Evolutionary conservation across 1,140 invertebrate species (phyloP), one percentile per base, ranked within the genome.

Genomic region (Trichoplusia ni): DNA sequence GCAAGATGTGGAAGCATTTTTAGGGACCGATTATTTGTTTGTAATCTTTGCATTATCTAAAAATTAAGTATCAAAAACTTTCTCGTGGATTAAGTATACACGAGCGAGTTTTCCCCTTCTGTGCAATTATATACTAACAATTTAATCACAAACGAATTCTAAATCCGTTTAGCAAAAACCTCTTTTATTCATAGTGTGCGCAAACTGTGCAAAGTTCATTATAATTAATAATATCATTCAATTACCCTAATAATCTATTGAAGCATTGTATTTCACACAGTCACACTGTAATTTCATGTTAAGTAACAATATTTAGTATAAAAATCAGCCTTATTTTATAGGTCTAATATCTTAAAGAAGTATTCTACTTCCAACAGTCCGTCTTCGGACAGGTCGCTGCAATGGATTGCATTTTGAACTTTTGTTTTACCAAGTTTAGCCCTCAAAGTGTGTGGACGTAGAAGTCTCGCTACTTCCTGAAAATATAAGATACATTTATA

Each of bases 321-420:
- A 31, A 35, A 44, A 58, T 71, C 67, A 71, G 64, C 67, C 64
- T 65, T 64, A 64, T 19, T 51, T 77, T 72, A 89, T 69, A 87
- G 90, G 72, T 92, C 90, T 38, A 95, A 81, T 74, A 95, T 95
- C 84, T 95, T 95, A 74, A 95, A 96, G 77, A 95, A 95, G 84
- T 95, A 96, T 89, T 95, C 95, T 40, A 95, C 93, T 92, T 99
- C 98, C 58, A 98, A 86, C 33, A 94, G 75, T 1, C 95, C 95
- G 91, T 98, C 97, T 79, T 98, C 96, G 0, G 94, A 92, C 49
- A 99, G 91, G 92, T 99, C 97, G 25, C 97, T 98, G 79, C 97
- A 98, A 84, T 99, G 97, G 4, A 98, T 91, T 5, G 96, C 97
- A 91, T 98, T 99, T 79, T 95, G 92, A 14, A 97, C 93, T 91